Percentiles rank a stretch among this genome's conserved stretches.
These are phyloP conservation scores for Erebia palarica DNA, from an alignment of 2,888 invertebrate species.

Conservation along the genomic window DNA sequence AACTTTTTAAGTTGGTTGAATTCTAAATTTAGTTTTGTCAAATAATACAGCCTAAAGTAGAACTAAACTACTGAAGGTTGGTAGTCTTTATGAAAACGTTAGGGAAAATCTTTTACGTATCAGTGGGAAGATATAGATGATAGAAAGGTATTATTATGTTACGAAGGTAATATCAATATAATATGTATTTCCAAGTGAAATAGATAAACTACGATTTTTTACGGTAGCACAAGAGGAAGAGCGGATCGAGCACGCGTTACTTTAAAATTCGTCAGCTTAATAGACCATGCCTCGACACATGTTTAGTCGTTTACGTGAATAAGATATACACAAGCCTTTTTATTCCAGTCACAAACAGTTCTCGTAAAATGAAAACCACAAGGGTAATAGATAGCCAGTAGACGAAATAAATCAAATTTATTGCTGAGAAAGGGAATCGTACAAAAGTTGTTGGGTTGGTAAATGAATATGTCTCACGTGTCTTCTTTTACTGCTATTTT, in stretches of 20 bases:
- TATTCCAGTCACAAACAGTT: constrained; percentile 12
- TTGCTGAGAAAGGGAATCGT: constrained; percentile 9
- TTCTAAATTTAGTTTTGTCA: no score
- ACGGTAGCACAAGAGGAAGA: constrained; percentile 8
- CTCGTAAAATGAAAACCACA: constrained; percentile 17
- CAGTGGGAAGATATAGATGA: background rate
- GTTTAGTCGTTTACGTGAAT: constrained; percentile 3
- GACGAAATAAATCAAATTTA: constrained; percentile 15
- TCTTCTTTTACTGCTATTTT: background rate
- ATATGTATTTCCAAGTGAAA: constrained; percentile 5
- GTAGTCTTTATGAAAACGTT: no score
- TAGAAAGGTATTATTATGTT: background rate
- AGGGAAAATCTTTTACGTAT: background rate
- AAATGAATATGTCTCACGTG: constrained; percentile 17
- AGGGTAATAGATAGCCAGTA: constrained; percentile 15
- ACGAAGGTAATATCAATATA: constrained; percentile 1
- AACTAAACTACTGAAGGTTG: no score
- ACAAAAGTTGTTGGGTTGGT: constrained; percentile 10
- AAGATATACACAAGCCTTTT: background rate
- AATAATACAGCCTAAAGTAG: no score
- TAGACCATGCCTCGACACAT: background rate
- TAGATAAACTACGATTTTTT: constrained; percentile 11
- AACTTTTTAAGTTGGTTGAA: no score
- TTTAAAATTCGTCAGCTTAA: no score
- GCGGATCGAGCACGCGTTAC: background rate